These are phyloP conservation scores for Telenomus remus DNA, from an alignment of 1,140 invertebrate species.

Conservation along the genomic window DNA sequence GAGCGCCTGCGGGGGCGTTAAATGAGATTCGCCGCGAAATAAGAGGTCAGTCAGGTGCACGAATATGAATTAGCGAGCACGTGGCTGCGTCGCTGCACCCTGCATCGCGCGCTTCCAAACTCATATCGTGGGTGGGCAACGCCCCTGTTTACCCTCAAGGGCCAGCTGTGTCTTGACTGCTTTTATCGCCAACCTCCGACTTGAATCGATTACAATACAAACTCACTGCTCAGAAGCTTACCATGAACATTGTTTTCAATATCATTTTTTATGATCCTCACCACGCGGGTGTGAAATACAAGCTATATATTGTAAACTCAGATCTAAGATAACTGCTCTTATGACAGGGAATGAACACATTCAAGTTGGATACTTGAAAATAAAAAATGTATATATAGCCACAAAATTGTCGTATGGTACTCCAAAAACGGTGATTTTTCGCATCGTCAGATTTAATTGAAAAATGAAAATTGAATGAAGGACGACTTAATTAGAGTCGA, in stretches of 20 bases:
- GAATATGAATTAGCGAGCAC: conserved; percentile 71
- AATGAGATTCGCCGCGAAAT: conserved; percentile 66
- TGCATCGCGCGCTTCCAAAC: conserved; percentile 38
- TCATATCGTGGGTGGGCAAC: conserved; percentile 55
- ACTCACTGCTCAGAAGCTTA: background rate
- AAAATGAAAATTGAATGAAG: background rate
- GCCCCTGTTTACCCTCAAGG: conserved; percentile 46
- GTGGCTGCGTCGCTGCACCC: conserved; percentile 27
- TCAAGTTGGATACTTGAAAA: no score
- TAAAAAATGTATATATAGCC: no score
- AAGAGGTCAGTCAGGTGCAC: conserved; percentile 72
- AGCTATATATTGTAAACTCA: no score
- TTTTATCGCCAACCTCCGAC: conserved; percentile 17
- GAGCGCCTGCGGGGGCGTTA: conserved; percentile 70
- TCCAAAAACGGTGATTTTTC: background rate
- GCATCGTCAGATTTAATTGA: background rate
- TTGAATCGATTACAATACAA: conserved; percentile 39
- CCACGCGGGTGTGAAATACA: no score
- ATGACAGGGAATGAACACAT: no score
- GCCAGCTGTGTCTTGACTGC: conserved; percentile 42
- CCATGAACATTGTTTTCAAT: no score
- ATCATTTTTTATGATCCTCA: no score
- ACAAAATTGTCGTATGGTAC: no score
- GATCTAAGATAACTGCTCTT: no score
- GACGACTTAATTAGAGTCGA: background rate